phyloP scores from a whole-genome alignment of 2,888 invertebrate genomes.

The Aspidiotus rigidus region DNA sequence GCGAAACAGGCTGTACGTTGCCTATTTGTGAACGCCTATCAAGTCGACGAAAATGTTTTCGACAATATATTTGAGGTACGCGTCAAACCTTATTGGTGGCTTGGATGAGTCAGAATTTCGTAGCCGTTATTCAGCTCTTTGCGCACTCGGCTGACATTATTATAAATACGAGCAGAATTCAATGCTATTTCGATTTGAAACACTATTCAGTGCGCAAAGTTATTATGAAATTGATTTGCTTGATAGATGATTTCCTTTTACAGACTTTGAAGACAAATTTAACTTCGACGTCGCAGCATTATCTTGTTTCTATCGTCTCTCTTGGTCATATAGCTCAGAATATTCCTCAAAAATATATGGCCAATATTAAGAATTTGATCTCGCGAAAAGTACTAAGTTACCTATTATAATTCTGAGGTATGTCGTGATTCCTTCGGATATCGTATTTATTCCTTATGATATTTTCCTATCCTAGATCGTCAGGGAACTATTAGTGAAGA shows the following conservation, averaged over 20 bases:
- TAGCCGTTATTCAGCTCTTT: too few species aligned
- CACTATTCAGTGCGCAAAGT: too few species aligned
- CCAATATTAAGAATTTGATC: slow-evolving; percentile 86
- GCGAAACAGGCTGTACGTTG: slow-evolving; percentile 94
- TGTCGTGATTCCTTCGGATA: too few species aligned
- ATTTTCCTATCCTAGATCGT: slow-evolving; percentile 57
- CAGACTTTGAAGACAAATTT: slow-evolving; percentile 62
- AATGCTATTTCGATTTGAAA: too few species aligned
- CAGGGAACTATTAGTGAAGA: slow-evolving; percentile 82
- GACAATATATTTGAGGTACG: slow-evolving; percentile 65
- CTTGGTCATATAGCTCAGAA: slow-evolving; percentile 90
- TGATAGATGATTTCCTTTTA: slow-evolving; percentile 35
- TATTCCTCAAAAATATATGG: slow-evolving; percentile 79
- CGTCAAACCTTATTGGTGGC: background rate
- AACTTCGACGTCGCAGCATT: slow-evolving; percentile 64
- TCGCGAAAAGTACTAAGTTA: slow-evolving; percentile 61
- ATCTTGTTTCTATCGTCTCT: slow-evolving; percentile 87
- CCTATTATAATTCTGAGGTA: too few species aligned
- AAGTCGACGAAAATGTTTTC: slow-evolving; percentile 57
- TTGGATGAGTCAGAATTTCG: too few species aligned
- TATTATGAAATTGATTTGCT: too few species aligned
- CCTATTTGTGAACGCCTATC: slow-evolving; percentile 70
- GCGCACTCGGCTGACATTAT: too few species aligned
- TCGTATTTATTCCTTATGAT: too few species aligned
- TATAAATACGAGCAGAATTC: too few species aligned